Percentiles rank a stretch among this genome's conserved stretches.
These are phyloP conservation scores for Rhyacichthys aspro DNA, from an alignment of 2,797 vertebrate species.

Conservation along the genomic window DNA sequence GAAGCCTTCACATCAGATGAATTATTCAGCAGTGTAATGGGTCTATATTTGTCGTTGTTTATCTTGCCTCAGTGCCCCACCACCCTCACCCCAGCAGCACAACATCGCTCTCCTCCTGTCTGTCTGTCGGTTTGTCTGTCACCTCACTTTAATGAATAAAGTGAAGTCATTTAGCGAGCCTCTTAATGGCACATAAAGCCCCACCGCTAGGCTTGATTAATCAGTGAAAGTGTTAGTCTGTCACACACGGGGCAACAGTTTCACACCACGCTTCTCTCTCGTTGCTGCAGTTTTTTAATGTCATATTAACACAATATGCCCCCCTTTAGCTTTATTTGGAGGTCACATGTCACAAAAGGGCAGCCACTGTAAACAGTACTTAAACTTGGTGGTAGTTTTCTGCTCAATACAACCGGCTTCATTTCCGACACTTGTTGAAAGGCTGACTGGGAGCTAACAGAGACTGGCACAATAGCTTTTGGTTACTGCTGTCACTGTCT, in stretches of 20 bases:
- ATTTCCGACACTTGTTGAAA: background rate
- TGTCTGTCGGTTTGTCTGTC: constrained; percentile 30
- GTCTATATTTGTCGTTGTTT: constrained; percentile 79
- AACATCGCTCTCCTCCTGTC: constrained; percentile 44
- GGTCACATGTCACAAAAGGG: too few relatives aligned
- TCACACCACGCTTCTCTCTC: constrained; percentile 32
- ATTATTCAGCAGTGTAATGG: constrained; percentile 79
- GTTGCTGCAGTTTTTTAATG: constrained; percentile 14
- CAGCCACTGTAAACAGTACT: too few relatives aligned
- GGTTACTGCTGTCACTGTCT: constrained; percentile 42
- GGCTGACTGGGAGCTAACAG: constrained; percentile 1
- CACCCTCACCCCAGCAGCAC: constrained; percentile 55
- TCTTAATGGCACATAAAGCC: constrained; percentile 77
- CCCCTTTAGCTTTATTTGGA: too few relatives aligned
- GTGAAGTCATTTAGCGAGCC: constrained; percentile 73
- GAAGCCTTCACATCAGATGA: constrained; percentile 66
- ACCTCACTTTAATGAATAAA: constrained; percentile 77
- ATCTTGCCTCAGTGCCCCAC: constrained; percentile 63
- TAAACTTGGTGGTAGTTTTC: too few relatives aligned
- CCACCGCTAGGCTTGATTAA: constrained; percentile 74
- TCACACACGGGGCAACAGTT: constrained; percentile 59
- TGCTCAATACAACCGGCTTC: background rate
- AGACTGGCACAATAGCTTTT: constrained; percentile 7
- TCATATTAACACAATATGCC: too few relatives aligned
- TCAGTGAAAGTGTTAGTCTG: constrained; percentile 76